phyloP scores from a whole-genome alignment of 2,797 vertebrate species.

The Rhynchonycteris naso region DNA sequence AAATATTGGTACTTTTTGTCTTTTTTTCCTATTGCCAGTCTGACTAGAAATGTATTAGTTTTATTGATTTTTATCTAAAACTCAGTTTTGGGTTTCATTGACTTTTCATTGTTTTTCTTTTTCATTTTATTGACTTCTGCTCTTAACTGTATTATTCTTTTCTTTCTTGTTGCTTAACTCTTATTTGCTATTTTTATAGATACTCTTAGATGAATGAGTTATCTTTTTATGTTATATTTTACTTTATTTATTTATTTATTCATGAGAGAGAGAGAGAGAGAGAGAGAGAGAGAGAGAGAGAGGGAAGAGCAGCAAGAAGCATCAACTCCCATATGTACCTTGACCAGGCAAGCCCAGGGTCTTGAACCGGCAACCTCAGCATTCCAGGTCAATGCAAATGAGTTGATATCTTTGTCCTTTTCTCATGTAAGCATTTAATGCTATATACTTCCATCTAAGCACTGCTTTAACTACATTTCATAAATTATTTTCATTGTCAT shows the following conservation, averaged over 20 bases:
- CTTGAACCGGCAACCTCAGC: too few relatives aligned
- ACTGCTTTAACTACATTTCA: background rate
- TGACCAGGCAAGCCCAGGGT: too few relatives aligned
- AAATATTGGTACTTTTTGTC: background rate
- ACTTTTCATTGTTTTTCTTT: background rate
- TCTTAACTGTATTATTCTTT: background rate
- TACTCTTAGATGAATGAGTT: background rate
- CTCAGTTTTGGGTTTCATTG: background rate
- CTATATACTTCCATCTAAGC: background rate
- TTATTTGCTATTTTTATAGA: background rate
- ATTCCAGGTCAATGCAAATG: background rate
- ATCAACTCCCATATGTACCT: too few relatives aligned
- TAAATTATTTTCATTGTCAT: slow-evolving; percentile 15
- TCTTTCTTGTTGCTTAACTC: background rate
- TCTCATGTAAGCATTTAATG: background rate
- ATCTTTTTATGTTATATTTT: too few relatives aligned
- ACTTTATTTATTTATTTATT: too few relatives aligned
- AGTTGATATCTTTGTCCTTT: background rate
- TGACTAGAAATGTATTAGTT: background rate
- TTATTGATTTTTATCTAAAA: background rate
- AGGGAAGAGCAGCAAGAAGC: too few relatives aligned
- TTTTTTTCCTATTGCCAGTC: background rate
- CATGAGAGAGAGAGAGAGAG: too few relatives aligned
- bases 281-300: too few relatives aligned
- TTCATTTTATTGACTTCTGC: background rate